Evolutionary conservation across 2,888 invertebrate genomes (phyloP), one percentile per base, ranked within the genome.

Genomic region (Thecophora atra): DNA sequence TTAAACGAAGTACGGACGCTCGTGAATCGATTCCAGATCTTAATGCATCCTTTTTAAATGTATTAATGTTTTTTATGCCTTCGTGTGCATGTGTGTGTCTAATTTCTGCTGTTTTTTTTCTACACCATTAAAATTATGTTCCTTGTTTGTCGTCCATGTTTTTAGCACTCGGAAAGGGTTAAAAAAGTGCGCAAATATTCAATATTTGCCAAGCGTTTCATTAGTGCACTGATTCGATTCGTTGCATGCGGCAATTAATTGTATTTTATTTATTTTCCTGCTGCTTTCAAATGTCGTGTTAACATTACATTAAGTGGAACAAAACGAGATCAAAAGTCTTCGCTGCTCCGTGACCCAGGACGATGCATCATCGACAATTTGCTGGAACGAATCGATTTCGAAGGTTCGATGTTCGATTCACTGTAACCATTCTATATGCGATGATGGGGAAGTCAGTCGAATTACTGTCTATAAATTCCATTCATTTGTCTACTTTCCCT

Each of bases 131-230:
- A 28, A 30, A 62, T 26, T 30, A 24, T 19, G 19, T 28, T 19
- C 19, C 37, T 54, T 54, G n/a, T 11, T 54, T 54, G n/a, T 11
- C n/a, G 21, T 19, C 54, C 54, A 54, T 37, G 37, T 37, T 37
- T 37, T 37, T 3, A 62, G 37, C 5, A 24, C 17, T 13, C 24
- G 28, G 15, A 7, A 71, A 71, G 24, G 71, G 71, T 65, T 71
- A 65, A 64, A 58, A 68, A 52, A 52, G 21, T 77, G 51, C 21
- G 72, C 69, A 72, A 68, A 73, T 72, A 63, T 76, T 76, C 74
- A 75, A 80, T 77, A 66, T 73, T 73, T 74, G 67, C 74, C 71
- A 76, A 74, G 75, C 76, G 63, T 77, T 76, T 74, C 67, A 76
- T 77, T 75, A 69, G 51, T 74, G 67, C 26, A n/a, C 65, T 52